A percentile compares a stretch with the other conserved stretches of the same genome.
Evolutionary conservation across 2,888 invertebrate genomes (phyloP).

Genomic region (Meganola albula): DNA sequence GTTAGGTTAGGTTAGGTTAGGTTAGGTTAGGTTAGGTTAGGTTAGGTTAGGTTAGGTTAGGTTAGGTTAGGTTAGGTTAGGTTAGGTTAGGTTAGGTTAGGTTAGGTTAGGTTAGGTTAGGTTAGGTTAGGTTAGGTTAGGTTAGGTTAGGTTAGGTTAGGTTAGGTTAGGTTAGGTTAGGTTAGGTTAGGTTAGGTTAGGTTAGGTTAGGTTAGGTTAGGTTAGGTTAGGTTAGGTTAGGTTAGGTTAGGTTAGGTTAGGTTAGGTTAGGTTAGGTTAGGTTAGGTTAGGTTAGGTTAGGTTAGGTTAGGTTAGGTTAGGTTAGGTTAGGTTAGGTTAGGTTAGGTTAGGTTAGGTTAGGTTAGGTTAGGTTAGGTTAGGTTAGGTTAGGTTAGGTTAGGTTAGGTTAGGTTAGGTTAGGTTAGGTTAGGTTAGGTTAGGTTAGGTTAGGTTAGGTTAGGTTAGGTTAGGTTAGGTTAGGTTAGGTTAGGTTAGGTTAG

Average conservation of each 20-base stretch:
- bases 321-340: background rate
- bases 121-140: conserved; percentile 9
- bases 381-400: too few relatives aligned
- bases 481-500: too few relatives aligned
- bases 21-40: conserved; percentile 10
- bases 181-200: conserved; percentile 7
- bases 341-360: too few relatives aligned
- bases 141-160: conserved; percentile 5
- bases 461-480: too few relatives aligned
- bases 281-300: conserved; percentile 2
- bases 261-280: conserved; percentile 2
- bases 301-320: conserved; percentile 3
- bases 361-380: too few relatives aligned
- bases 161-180: too few relatives aligned
- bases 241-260: conserved; percentile 5
- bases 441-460: too few relatives aligned
- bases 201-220: conserved; percentile 4
- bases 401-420: too few relatives aligned
- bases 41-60: conserved; percentile 6
- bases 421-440: too few relatives aligned
- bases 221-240: conserved; percentile 7
- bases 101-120: conserved; percentile 8
- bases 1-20: conserved; percentile 10
- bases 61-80: conserved; percentile 5
- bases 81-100: conserved; percentile 10